Evolutionary conservation across 2,888 invertebrate species (phyloP).

Genomic region (Polietes domitor): DNA sequence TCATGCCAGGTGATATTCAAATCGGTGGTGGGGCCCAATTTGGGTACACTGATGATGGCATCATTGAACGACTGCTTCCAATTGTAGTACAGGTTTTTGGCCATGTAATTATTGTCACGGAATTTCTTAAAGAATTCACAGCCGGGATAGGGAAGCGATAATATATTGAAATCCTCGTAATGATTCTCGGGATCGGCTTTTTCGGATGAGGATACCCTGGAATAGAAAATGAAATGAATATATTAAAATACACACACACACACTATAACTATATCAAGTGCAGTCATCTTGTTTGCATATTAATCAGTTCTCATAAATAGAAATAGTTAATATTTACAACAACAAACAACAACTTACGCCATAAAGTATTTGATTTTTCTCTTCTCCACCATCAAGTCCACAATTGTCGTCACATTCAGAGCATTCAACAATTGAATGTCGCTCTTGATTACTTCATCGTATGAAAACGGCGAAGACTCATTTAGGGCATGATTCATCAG

Average conservation of each 20-base stretch:
- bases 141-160: slow-evolving; percentile 90
- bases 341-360: slow-evolving; percentile 83
- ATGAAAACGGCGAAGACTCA: slow-evolving; percentile 75
- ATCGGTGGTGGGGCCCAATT: slow-evolving; percentile 76
- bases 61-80: slow-evolving; percentile 88
- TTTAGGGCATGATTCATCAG: slow-evolving; percentile 73
- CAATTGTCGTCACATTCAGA: slow-evolving; percentile 87
- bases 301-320: not conserved
- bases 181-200: slow-evolving; percentile 90
- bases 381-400: slow-evolving; percentile 92
- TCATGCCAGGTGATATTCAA: slow-evolving; percentile 85
- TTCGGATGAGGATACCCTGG: slow-evolving; percentile 91
- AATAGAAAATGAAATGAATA: slow-evolving; percentile 72
- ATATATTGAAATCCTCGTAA: slow-evolving; percentile 87
- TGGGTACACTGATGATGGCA: slow-evolving; percentile 85
- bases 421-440: slow-evolving; percentile 87
- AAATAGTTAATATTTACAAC: slow-evolving; percentile 7
- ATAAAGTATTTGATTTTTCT: slow-evolving; percentile 91
- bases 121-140: slow-evolving; percentile 91
- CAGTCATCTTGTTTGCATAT: not conserved
- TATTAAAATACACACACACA: not conserved
- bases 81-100: slow-evolving; percentile 86
- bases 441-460: slow-evolving; percentile 78
- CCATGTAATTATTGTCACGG: slow-evolving; percentile 86
- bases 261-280: not conserved